Percentiles rank a stretch among this genome's conserved stretches.
phyloP scores from a whole-genome alignment of 2,888 invertebrate species.

The Rhingia campestris region DNA sequence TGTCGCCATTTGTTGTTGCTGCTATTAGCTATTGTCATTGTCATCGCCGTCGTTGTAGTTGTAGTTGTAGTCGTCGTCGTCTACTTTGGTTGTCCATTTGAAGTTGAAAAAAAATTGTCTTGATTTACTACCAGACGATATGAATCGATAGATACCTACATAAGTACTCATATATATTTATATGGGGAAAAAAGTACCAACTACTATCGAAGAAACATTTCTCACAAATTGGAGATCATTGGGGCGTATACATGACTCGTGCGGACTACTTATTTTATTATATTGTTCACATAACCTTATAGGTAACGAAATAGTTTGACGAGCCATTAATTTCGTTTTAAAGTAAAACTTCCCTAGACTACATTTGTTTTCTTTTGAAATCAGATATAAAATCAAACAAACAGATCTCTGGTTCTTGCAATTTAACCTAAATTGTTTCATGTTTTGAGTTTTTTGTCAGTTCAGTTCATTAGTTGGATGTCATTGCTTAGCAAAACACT shows the following conservation, averaged over 20 bases:
- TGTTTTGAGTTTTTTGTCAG: neutral
- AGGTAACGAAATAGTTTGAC: neutral
- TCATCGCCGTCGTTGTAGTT: neutral
- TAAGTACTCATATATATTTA: too few relatives aligned
- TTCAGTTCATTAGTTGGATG: conserved; percentile 8
- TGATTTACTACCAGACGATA: conserved; percentile 24
- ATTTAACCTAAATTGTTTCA: neutral
- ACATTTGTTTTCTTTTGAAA: neutral
- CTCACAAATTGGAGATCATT: neutral
- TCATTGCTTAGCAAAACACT: conserved; percentile 22
- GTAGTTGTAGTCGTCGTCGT: neutral
- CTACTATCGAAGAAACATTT: neutral
- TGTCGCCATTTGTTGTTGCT: conserved; percentile 13
- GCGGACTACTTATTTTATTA: neutral
- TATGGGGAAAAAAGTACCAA: neutral
- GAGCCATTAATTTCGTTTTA: neutral
- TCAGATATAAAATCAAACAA: neutral
- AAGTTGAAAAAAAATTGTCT: conserved; percentile 9
- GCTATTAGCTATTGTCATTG: neutral
- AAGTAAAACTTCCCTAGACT: neutral
- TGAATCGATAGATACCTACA: neutral
- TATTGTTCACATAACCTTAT: neutral
- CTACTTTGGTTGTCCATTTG: conserved; percentile 1
- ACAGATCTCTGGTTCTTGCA: neutral
- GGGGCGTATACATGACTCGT: neutral